Base-by-base conservation (phyloP, 2,888 invertebrate genomes). In the Volucella inanis region DNA sequence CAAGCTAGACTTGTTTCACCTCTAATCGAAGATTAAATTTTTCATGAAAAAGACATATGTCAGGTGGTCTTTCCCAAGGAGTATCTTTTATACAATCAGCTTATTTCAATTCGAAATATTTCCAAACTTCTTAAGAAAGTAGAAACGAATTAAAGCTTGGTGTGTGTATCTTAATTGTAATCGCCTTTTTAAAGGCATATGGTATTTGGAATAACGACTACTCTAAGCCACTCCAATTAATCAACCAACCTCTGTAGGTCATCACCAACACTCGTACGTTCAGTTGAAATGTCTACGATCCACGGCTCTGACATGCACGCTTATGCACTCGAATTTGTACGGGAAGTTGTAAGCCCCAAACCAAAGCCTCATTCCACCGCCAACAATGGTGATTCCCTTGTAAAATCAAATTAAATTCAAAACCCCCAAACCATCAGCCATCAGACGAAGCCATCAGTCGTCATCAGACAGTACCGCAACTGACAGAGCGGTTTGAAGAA, bases 321-420 rank as follows among this genome's bases (percentile, higher is more conserved):
- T 65, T 50, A 64, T 76, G 62, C 64, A 71, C 52, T 76, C 64
- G 31, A 61, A 54, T 71, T 59, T 61, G 62, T 71, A 77, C 77
- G 70, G 81, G 70, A 81, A 81, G 64, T 68, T 12, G 75, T 81
- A 49, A 22, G 18, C 49, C 47, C 61, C 49, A 49, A 74, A 52
- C 61, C 65, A 61, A 61, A 59, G 79, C 79, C 61, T 65, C 67
- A 74, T 39, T 68, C 55, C 75, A 31, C 6, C 31, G 31, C 31
- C 31, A 9, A 41, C 43, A 45, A 59, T 47, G 57, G 70, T 39
- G 43, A 43, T 80, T 76, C 75, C 45, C 84, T 67, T 71, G 70
- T 76, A 57, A 59, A 74, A 45, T 47, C 65, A 80, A 80, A 80
- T 75, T 80, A 80, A 84, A 59, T 70, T 70, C 47, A 31, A 31